Conservation (phyloP, 2,888 invertebrate genomes). For the Clivina fossor region DNA sequence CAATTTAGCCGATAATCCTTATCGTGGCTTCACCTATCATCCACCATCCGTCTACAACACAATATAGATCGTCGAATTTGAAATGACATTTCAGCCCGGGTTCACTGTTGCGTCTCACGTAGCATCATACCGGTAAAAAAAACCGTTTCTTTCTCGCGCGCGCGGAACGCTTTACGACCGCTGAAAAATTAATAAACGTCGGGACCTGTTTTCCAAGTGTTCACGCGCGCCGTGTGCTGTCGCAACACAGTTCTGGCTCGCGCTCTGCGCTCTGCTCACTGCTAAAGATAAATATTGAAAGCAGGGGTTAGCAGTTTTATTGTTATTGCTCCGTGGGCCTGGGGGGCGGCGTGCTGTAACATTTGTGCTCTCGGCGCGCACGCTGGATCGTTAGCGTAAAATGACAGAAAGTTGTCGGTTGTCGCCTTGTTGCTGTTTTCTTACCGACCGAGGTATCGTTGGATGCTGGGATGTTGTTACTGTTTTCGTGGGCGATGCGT, state of each 20-base stretch:
- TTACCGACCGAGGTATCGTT: not conserved
- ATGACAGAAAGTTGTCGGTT: conserved; percentile 32
- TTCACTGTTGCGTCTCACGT: conserved; percentile 42
- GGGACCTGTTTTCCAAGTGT: conserved; percentile 43
- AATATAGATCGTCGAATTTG: conserved; percentile 5
- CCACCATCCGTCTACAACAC: conserved; percentile 9
- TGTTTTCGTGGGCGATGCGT: too few species aligned
- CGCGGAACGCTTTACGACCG: conserved; percentile 37
- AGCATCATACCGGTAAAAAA: conserved; percentile 45
- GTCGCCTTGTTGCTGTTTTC: conserved; percentile 30
- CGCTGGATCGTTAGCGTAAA: conserved; percentile 31
- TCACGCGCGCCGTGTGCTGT: conserved; percentile 2
- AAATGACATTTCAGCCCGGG: conserved; percentile 22
- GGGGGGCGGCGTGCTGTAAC: conserved; percentile 35
- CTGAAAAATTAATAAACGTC: conserved; percentile 48
- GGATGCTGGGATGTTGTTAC: too few species aligned
- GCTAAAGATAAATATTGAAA: conserved; percentile 48
- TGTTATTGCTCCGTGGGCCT: too few species aligned
- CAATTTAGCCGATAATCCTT: conserved; percentile 14
- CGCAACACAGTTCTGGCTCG: not conserved
- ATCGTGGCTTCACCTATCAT: conserved; percentile 5
- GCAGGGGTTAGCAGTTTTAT: conserved; percentile 46
- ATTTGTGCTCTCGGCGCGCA: conserved; percentile 20
- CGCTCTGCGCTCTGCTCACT: not conserved
- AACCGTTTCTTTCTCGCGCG: conserved; percentile 41